Percentiles rank a stretch among this genome's conserved stretches.
These are phyloP conservation scores for Barypeithes pellucidus DNA, from an alignment of 2,888 invertebrate genomes.

Conservation along the genomic window DNA sequence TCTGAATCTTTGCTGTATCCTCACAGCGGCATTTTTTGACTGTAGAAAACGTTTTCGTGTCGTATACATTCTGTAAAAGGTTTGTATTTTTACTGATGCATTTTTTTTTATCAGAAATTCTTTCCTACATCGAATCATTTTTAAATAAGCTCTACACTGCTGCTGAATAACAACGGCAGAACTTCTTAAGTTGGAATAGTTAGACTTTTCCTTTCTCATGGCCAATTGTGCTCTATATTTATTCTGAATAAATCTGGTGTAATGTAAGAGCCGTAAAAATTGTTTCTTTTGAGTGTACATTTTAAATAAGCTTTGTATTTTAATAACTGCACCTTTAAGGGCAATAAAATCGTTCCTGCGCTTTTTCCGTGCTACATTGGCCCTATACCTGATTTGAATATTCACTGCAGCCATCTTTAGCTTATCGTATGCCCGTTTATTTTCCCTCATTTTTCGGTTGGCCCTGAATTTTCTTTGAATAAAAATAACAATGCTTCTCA, in stretches of 20 bases:
- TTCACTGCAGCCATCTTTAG: constrained; percentile 53
- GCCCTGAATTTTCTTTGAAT: constrained; percentile 35
- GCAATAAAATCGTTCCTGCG: constrained; percentile 20
- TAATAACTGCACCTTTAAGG: constrained; percentile 53
- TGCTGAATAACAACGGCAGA: constrained; percentile 71
- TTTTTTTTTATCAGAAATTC: constrained; percentile 46
- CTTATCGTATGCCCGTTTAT: constrained; percentile 46
- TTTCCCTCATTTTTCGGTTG: constrained; percentile 50
- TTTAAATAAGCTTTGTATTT: constrained; percentile 59
- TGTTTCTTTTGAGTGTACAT: constrained; percentile 36
- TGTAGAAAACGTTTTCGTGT: constrained; percentile 53
- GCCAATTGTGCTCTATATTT: constrained; percentile 70
- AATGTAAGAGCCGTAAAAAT: constrained; percentile 60
- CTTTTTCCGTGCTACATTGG: constrained; percentile 54
- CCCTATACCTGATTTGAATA: constrained; percentile 58
- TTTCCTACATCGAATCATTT: constrained; percentile 53
- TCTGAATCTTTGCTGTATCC: constrained; percentile 63
- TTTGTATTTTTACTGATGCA: constrained; percentile 54
- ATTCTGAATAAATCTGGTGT: constrained; percentile 71
- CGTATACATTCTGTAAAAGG: constrained; percentile 58
- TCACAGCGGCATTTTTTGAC: constrained; percentile 55
- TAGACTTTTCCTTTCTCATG: constrained; percentile 67
- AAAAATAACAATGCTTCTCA: constrained; percentile 23
- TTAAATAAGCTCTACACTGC: constrained; percentile 60
- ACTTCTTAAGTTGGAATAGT: constrained; percentile 68